A percentile compares a stretch with the other conserved stretches of the same genome.
Conservation (phyloP, 2,888 invertebrate genomes). For the Melitaea athalia region DNA sequence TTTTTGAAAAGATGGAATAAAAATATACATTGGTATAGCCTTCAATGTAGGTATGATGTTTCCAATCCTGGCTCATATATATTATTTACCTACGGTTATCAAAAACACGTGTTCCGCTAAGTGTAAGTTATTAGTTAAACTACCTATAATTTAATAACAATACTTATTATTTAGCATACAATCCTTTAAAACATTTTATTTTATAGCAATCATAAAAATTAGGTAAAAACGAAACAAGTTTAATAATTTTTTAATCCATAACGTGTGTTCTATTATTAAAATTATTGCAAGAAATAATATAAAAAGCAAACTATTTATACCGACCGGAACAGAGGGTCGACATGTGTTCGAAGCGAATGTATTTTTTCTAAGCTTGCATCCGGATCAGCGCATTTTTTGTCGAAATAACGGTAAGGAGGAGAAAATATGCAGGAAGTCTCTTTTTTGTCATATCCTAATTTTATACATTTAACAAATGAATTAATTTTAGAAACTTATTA, state of each 20-base stretch:
- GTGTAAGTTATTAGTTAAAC: background rate
- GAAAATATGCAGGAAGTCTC: slow-evolving; percentile 18
- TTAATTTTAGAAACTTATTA: background rate
- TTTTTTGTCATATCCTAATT: background rate
- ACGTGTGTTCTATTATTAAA: background rate
- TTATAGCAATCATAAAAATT: no score
- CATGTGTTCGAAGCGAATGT: slow-evolving; percentile 35
- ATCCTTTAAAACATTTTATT: no score
- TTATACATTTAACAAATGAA: background rate
- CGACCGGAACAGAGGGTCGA: slow-evolving; percentile 30
- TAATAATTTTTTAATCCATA: background rate
- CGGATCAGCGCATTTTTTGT: slow-evolving; percentile 43
- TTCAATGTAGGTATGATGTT: no score
- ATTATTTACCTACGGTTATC: no score
- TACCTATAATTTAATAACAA: background rate
- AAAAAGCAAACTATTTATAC: slow-evolving; percentile 19
- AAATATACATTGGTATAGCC: no score
- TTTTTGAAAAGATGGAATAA: no score
- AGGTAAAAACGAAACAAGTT: background rate
- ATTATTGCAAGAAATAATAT: background rate
- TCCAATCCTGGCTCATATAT: no score
- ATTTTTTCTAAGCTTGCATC: slow-evolving; percentile 36
- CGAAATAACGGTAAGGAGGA: slow-evolving; percentile 41
- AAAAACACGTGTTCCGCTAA: no score
- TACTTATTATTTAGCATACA: background rate